phyloP scores from a whole-genome alignment of 2,888 invertebrate genomes.

The Ommatoiulus sabulosus region DNA sequence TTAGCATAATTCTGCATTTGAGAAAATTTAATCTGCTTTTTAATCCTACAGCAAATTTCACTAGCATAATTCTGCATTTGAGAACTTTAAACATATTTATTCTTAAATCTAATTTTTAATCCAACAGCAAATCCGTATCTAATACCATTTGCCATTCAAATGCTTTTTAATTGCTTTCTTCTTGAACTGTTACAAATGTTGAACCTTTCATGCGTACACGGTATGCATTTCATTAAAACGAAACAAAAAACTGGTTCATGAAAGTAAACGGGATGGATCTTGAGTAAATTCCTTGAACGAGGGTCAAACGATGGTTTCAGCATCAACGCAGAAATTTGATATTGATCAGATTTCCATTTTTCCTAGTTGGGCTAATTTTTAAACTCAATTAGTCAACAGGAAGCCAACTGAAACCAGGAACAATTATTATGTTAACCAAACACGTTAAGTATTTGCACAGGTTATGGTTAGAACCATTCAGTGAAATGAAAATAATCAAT shows the following conservation, averaged over 20 bases:
- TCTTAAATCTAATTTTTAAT: too few species aligned
- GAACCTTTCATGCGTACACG: neutral
- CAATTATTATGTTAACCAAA: neutral
- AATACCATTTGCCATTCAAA: neutral
- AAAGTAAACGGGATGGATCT: neutral
- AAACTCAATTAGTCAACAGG: neutral
- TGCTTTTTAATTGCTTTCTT: neutral
- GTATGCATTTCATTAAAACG: neutral
- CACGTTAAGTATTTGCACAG: neutral
- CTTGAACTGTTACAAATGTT: constrained; percentile 11
- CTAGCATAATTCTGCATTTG: too few species aligned
- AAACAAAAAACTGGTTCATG: neutral
- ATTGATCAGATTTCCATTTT: neutral
- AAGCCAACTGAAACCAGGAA: neutral
- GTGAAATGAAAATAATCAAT: constrained; percentile 60
- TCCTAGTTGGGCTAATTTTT: neutral
- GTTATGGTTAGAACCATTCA: constrained; percentile 50
- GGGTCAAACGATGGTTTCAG: neutral
- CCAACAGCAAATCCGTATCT: too few species aligned
- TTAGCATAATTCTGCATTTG: too few species aligned
- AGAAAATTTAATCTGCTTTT: too few species aligned
- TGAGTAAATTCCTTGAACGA: neutral
- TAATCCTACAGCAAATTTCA: too few species aligned
- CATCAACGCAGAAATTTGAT: neutral
- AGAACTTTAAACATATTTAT: neutral